A percentile compares a stretch with the other conserved stretches of the same genome.
Conservation (phyloP, 1,140 invertebrate genomes). For the Drosophila auraria region DNA sequence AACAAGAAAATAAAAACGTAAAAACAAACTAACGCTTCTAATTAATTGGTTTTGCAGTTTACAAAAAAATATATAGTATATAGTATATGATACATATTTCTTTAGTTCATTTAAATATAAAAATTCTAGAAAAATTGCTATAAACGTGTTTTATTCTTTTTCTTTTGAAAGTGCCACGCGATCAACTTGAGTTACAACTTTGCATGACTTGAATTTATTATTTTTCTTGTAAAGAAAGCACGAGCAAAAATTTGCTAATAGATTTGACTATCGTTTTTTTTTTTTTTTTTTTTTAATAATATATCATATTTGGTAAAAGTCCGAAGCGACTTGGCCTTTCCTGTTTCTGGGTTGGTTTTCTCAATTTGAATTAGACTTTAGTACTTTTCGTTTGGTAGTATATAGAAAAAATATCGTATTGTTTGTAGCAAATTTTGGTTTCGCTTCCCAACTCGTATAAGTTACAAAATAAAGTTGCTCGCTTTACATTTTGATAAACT, state of each 20-base stretch:
- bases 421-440: slow-evolving; percentile 61
- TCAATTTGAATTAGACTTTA: slow-evolving; percentile 43
- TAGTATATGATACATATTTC: slow-evolving; percentile 55
- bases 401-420: slow-evolving; percentile 80
- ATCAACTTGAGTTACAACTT: slow-evolving; percentile 64
- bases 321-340: slow-evolving; percentile 61
- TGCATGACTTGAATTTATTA: slow-evolving; percentile 52
- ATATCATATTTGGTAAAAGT: slow-evolving; percentile 61
- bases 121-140: slow-evolving; percentile 84
- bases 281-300: slow-evolving; percentile 43
- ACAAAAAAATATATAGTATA: slow-evolving; percentile 67
- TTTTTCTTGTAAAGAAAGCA: slow-evolving; percentile 75
- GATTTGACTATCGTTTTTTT: slow-evolving; percentile 70
- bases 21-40: slow-evolving; percentile 68
- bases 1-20: slow-evolving; percentile 27
- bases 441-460: slow-evolving; percentile 48
- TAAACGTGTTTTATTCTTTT: slow-evolving; percentile 60
- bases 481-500: slow-evolving; percentile 66
- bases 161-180: slow-evolving; percentile 59
- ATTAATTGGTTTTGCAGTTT: slow-evolving; percentile 63
- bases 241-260: slow-evolving; percentile 84
- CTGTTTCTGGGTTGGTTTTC: slow-evolving; percentile 42
- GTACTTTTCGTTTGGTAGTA: slow-evolving; percentile 49
- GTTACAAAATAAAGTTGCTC: slow-evolving; percentile 63
- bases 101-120: slow-evolving; percentile 76